Conservation (phyloP, 2,888 invertebrate genomes). For the Seira sanloemensis region DNA sequence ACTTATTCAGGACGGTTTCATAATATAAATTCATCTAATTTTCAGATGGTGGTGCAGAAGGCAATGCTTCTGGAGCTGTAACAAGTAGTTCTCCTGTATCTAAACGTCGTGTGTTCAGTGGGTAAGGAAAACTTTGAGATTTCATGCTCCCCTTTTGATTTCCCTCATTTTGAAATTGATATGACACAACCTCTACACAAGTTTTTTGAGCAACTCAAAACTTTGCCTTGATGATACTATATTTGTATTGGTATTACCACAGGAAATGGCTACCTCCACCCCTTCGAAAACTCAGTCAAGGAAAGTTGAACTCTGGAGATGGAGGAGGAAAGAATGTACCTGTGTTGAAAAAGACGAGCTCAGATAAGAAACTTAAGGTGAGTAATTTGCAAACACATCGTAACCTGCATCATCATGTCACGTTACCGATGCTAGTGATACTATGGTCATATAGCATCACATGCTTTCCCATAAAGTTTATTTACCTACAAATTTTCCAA, state of each 20-base stretch:
- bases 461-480: constrained; percentile 7
- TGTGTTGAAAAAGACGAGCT: constrained; percentile 84
- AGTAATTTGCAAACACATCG: too few relatives aligned
- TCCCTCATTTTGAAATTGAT: background rate
- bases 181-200: constrained; percentile 21
- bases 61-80: constrained; percentile 79
- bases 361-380: constrained; percentile 91
- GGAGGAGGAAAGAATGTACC: constrained; percentile 68
- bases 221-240: background rate
- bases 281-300: constrained; percentile 91
- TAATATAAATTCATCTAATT: constrained; percentile 74
- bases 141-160: constrained; percentile 11
- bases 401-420: too few relatives aligned
- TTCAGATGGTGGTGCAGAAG: constrained; percentile 80
- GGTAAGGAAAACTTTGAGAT: constrained; percentile 80
- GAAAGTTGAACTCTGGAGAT: constrained; percentile 80
- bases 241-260: too few relatives aligned
- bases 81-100: constrained; percentile 89
- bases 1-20: too few relatives aligned
- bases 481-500: background rate
- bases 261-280: constrained; percentile 94
- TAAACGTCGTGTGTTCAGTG: constrained; percentile 88
- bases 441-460: background rate
- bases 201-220: background rate
- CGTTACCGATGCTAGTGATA: too few relatives aligned